phyloP scores from a whole-genome alignment of 2,113 vertebrate genomes.

The Poeciliopsis retropinna region DNA sequence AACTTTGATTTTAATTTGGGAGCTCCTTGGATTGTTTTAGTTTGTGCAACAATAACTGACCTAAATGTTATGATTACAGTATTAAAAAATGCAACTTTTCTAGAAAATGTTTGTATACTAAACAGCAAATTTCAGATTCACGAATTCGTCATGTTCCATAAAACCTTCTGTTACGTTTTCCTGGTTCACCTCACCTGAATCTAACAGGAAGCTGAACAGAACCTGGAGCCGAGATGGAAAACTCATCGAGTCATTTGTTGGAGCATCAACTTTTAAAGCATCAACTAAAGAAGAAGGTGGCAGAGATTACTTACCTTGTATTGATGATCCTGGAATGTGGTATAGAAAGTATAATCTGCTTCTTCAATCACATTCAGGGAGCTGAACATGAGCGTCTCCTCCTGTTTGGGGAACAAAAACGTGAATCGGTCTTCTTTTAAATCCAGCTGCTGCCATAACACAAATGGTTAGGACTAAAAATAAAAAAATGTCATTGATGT shows the following conservation, averaged over 20 bases:
- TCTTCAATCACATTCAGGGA: constrained; percentile 77
- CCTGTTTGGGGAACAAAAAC: constrained; percentile 61
- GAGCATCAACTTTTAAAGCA: no score
- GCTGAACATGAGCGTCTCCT: constrained; percentile 83
- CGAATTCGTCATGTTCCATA: no score
- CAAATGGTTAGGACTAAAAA: neutral
- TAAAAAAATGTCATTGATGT: neutral
- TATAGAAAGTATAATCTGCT: constrained; percentile 79
- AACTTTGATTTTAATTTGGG: neutral
- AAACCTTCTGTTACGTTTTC: no score
- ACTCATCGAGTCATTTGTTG: no score
- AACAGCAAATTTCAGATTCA: neutral
- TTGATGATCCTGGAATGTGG: constrained; percentile 66
- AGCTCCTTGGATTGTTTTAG: neutral
- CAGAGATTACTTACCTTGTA: constrained; percentile 75
- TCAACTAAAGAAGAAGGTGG: neutral
- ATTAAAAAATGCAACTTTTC: neutral
- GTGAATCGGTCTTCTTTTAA: neutral
- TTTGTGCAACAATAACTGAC: neutral
- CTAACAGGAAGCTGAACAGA: no score
- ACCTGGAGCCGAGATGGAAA: no score
- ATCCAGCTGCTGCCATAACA: no score
- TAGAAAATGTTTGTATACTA: neutral
- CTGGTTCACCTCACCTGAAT: no score
- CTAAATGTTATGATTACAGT: neutral